These are phyloP conservation scores for Scyliorhinus canicula DNA, from an alignment of 2,797 vertebrate genomes.

Conservation along the genomic window DNA sequence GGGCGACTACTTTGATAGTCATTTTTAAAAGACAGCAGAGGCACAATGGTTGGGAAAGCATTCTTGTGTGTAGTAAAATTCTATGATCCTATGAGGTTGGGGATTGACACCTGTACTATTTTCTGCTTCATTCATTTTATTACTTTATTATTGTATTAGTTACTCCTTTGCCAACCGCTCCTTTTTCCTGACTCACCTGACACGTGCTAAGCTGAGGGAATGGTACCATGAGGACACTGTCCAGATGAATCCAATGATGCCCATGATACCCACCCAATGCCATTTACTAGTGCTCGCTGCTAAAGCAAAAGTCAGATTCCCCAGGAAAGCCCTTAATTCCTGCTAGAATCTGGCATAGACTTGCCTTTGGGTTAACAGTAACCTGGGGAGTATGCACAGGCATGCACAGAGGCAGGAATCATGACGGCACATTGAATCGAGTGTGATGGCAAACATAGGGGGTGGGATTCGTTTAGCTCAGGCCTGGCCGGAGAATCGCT, in stretches of 20 bases:
- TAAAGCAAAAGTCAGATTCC: neutral
- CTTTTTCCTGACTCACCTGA: neutral
- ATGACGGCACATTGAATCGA: no score
- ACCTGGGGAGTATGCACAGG: neutral
- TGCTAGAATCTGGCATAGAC: neutral
- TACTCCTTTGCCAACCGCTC: neutral
- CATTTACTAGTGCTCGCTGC: neutral
- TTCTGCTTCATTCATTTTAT: neutral
- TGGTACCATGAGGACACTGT: neutral
- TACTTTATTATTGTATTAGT: neutral
- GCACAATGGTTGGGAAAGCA: neutral
- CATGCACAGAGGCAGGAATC: no score
- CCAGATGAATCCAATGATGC: neutral
- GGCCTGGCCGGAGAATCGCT: no score
- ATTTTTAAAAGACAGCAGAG: neutral
- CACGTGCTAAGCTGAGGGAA: neutral
- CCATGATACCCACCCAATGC: neutral
- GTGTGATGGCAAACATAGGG: no score
- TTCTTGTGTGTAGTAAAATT: neutral
- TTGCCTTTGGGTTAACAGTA: neutral
- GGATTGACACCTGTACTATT: neutral
- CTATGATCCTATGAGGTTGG: neutral
- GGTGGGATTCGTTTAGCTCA: no score
- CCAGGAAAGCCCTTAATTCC: neutral
- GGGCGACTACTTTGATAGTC: neutral